Evolutionary conservation across 2,888 invertebrate species (phyloP), one percentile per base, ranked within the genome.

Genomic region (Erebia epiphron): DNA sequence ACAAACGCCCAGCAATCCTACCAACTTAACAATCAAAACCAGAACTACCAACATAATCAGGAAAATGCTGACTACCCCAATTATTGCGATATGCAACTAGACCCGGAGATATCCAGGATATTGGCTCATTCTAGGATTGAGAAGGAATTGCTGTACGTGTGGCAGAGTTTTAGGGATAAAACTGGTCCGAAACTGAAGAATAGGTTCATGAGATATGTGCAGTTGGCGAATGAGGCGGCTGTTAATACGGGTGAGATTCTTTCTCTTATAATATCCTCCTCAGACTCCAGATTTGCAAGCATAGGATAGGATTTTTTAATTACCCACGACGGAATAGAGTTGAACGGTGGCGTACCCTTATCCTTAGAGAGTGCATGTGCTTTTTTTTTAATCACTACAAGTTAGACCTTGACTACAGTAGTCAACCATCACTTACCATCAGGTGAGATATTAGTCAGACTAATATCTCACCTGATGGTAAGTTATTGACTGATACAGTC

Each of bases 121-220:
- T 93, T 97, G 89, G 95, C 95, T 0, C 95, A 95, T 81, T 97
- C 97, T 0, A 94, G 96, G 73, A 95, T 97, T 77, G 96, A 96
- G 76, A 95, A 95, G 26, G 97, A 97, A 80, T 87, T 98, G 61
- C 80, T 95, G 18, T 95, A 97, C 78, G 95, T 96, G 0, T 98
- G 98, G 98, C 94, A 93, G 79, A 95, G 96, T 69, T 98, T 97
- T 95, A 94, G 98, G 75, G 96, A 98, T 72, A 95, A 95, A 70
- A 95, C 96, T 0, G 98, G 98, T 0, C 96, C 96, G 0, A 95
- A 95, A 35, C 92, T 98, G 86, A 95, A 95, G 83, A 95, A 96
- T 71, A 94, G 96, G 74, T 98, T 96, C 82, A 95, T 96, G 93
- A 94, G 96, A 93, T 98, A 97, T 78, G 95, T 97, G 0, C 95